Base-by-base conservation (phyloP, 2,888 invertebrate genomes). In the Chorisops tibialis region DNA sequence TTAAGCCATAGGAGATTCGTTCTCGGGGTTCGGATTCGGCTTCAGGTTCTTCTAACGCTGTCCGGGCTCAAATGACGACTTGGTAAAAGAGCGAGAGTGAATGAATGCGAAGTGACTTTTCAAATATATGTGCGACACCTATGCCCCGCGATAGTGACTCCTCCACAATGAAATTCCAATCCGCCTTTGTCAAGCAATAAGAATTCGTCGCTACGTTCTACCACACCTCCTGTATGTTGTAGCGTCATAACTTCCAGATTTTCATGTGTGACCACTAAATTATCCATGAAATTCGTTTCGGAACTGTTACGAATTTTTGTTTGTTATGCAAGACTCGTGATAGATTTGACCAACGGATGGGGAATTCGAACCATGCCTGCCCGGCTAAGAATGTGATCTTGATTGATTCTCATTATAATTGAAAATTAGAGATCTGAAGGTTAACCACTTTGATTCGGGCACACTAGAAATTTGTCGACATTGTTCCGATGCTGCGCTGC, bases 211-310 rank as follows among this genome's bases (percentile, higher is more conserved):
- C 30, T 30, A 30, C 9, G 2, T 9, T 30, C 30, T 45, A 56
- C 56, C 56, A 56, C 56, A 56, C 56, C 35, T 45, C 56, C 24
- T 30, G 18, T 24, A 30, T 30, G 35, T 21, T n/a, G 52, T 21
- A 9, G 3, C 6, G 2, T 21, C 41, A 52, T 37, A 38, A 56
- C 37, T 43, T 30, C 19, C n/a, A 43, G 41, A 54, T 43, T 43
- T 54, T 43, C 41, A 43, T 24, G 30, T 56, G 24, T 56, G 56
- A 56, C 43, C 56, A 45, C 56, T 56, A 56, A 56, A 56, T 56
- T 61, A 52, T 56, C 50, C 62, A 54, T 62, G 58, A 62, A 62
- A 62, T 62, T 56, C 58, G 41, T 50, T 52, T 47, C 39, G 39
- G 48, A 54, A 35, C 50, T 45, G 45, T 48, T 37, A 48, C 54